phyloP scores from a whole-genome alignment of 2,113 vertebrate species.

The Eidolon helvum region DNA sequence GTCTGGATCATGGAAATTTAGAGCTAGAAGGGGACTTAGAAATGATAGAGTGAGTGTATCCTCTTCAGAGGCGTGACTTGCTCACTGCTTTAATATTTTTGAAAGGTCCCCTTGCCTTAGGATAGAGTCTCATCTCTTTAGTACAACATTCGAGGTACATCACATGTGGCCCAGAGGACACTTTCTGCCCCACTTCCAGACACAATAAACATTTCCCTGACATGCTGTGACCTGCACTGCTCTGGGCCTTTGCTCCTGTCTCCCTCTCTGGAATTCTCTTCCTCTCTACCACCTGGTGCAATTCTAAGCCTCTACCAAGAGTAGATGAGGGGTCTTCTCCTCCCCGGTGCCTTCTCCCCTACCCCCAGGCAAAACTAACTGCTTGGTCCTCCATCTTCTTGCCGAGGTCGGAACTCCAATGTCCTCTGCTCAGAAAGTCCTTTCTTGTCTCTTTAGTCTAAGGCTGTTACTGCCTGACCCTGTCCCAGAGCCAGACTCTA shows the following conservation, averaged over 20 bases:
- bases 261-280: neutral
- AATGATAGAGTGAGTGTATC: neutral
- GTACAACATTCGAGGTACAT: neutral
- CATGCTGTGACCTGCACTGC: neutral
- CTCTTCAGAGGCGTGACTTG: neutral
- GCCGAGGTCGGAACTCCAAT: neutral
- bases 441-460: neutral
- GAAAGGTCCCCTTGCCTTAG: neutral
- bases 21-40: neutral
- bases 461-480: neutral
- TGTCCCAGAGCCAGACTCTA: rapidly evolving
- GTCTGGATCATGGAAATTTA: neutral
- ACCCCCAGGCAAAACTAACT: neutral
- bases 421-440: neutral
- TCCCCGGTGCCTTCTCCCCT: neutral
- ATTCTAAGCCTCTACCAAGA: neutral
- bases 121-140: neutral
- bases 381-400: neutral
- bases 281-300: neutral
- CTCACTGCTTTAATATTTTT: rapidly evolving
- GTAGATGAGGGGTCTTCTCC: neutral
- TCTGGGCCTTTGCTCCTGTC: neutral
- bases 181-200: neutral
- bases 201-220: neutral
- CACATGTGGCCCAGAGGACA: neutral